Evolutionary conservation across 1,140 invertebrate genomes (phyloP).

Genomic region (Drosophila paulistorum): DNA sequence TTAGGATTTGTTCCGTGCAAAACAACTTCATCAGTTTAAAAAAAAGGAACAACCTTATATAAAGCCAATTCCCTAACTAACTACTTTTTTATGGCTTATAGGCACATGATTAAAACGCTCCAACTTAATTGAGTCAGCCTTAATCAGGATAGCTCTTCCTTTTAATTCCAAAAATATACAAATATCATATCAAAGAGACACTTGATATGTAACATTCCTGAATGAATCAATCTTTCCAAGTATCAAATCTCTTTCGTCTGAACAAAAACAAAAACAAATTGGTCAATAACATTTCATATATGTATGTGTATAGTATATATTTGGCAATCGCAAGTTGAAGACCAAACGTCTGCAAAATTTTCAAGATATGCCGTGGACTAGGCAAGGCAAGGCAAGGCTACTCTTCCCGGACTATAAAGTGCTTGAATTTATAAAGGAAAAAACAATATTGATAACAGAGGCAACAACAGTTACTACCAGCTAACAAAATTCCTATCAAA

Average conservation of each 20-base stretch:
- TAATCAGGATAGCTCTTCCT: too few relatives aligned
- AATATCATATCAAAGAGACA: neutral
- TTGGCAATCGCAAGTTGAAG: neutral
- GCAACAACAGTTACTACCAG: too few relatives aligned
- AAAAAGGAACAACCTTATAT: too few relatives aligned
- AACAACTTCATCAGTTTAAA: too few relatives aligned
- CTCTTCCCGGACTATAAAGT: neutral
- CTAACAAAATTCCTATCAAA: conserved; percentile 7
- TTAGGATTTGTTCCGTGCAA: too few relatives aligned
- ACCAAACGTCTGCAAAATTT: conserved; percentile 10
- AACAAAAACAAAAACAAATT: neutral
- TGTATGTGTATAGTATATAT: neutral
- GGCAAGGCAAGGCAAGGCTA: neutral
- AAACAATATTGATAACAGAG: neutral
- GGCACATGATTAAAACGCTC: too few relatives aligned
- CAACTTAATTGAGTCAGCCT: neutral
- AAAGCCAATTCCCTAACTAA: too few relatives aligned
- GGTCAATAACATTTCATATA: neutral
- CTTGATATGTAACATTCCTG: conserved; percentile 7
- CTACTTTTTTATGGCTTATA: too few relatives aligned
- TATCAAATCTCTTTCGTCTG: neutral
- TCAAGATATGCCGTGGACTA: neutral
- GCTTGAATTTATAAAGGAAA: conserved; percentile 5
- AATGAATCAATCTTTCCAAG: conserved; percentile 2
- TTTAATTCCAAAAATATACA: neutral